Conservation (phyloP, 2,888 invertebrate species). For the Oxytorus armatus region DNA sequence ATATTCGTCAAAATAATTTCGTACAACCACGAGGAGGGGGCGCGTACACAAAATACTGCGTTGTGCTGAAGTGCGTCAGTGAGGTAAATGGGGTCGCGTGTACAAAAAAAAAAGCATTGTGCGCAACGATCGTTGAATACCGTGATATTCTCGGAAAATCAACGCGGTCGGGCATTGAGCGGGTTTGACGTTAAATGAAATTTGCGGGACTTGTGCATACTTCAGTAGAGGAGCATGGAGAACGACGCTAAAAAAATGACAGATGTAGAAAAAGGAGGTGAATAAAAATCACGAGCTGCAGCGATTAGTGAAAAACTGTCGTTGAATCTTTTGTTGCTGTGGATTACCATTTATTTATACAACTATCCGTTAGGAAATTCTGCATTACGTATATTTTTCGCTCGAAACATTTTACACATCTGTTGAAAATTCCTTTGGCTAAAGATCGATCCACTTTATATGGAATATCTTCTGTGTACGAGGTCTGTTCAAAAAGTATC, state of each 20-base stretch:
- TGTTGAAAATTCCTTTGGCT: no score
- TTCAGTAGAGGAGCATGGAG: not conserved
- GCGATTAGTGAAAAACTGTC: slow-evolving; percentile 3
- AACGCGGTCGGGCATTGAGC: slow-evolving; percentile 13
- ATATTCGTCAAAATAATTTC: not conserved
- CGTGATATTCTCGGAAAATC: slow-evolving; percentile 30
- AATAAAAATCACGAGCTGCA: slow-evolving; percentile 20
- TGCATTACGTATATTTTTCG: no score
- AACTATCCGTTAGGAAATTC: not conserved
- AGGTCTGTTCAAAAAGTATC: no score
- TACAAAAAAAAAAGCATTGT: slow-evolving; percentile 13
- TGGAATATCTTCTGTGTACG: no score
- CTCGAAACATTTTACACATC: no score
- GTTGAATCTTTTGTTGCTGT: slow-evolving; percentile 17
- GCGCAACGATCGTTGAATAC: slow-evolving; percentile 7
- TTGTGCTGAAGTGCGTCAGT: slow-evolving; percentile 7
- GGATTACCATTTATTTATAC: not conserved
- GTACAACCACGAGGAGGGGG: not conserved
- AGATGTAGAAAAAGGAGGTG: not conserved
- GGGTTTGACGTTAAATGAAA: slow-evolving; percentile 33
- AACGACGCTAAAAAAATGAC: not conserved
- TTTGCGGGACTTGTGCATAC: not conserved
- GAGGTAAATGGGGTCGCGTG: slow-evolving; percentile 4
- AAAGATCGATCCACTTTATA: no score
- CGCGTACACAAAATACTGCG: slow-evolving; percentile 14